phyloP scores from a whole-genome alignment of 2,888 invertebrate genomes.

The Cryptosula pallasiana region DNA sequence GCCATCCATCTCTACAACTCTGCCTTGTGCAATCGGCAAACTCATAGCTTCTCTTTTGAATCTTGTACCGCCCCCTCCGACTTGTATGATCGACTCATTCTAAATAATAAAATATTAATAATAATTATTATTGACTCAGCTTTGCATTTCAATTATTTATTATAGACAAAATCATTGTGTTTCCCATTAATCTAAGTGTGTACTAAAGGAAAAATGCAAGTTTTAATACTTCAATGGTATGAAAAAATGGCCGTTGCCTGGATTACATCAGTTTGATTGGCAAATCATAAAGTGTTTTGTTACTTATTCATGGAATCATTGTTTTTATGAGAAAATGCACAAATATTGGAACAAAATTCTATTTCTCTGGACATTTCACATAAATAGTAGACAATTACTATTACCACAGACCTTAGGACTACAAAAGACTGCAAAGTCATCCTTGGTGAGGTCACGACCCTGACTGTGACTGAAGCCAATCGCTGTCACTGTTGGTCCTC shows the following conservation, averaged over 20 bases:
- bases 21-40: no score
- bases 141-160: not conserved
- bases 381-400: not conserved
- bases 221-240: no score
- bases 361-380: not conserved
- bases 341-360: not conserved
- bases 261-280: no score
- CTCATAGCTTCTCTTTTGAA: not conserved
- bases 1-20: no score
- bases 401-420: not conserved
- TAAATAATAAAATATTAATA: not conserved
- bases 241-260: no score
- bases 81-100: constrained; percentile 17
- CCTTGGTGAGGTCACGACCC: not conserved
- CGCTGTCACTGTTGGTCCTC: not conserved
- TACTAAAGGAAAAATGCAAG: no score
- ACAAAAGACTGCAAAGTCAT: constrained; percentile 22
- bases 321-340: no score
- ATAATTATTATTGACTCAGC: no score
- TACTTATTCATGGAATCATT: no score
- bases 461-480: not conserved
- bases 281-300: no score
- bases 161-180: no score
- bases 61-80: not conserved
- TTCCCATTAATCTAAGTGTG: no score